Evolutionary conservation across 2,888 invertebrate species (phyloP).

Genomic region (Cosmorhoe ocellata): DNA sequence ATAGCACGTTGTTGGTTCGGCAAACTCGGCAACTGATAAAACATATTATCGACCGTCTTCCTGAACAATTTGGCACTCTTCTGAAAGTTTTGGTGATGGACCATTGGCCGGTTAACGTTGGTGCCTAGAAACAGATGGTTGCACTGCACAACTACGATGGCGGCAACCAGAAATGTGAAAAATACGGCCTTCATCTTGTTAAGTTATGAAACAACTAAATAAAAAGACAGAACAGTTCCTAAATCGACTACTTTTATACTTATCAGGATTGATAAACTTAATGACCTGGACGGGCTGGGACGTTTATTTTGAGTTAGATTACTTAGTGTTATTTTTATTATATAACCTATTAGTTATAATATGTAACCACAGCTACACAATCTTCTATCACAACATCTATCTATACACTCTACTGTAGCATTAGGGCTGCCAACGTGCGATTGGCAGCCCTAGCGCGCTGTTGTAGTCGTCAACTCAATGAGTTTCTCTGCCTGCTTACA

Average conservation of each 20-base stretch:
- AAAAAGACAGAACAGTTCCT: background rate
- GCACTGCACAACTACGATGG: conserved; percentile 49
- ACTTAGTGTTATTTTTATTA: no score
- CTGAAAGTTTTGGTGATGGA: conserved; percentile 44
- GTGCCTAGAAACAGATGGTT: conserved; percentile 60
- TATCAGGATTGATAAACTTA: conserved; percentile 10
- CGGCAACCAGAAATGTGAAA: conserved; percentile 38
- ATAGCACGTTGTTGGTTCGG: conserved; percentile 40
- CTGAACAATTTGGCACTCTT: conserved; percentile 45
- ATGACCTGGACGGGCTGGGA: conserved; percentile 2
- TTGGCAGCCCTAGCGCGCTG: no score
- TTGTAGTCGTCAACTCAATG: no score
- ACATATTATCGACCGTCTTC: conserved; percentile 58
- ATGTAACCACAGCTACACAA: no score
- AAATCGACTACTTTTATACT: background rate
- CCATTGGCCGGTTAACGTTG: conserved; percentile 46
- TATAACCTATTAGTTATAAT: no score
- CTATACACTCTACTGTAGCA: no score
- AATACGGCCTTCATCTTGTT: conserved; percentile 42
- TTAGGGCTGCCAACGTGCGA: no score
- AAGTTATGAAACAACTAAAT: background rate
- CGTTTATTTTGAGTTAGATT: background rate
- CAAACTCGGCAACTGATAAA: conserved; percentile 42
- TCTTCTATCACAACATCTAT: no score
- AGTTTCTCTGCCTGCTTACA: no score